Evolutionary conservation across 2,888 invertebrate species (phyloP).

Genomic region (Chrysotoxum bicinctum): DNA sequence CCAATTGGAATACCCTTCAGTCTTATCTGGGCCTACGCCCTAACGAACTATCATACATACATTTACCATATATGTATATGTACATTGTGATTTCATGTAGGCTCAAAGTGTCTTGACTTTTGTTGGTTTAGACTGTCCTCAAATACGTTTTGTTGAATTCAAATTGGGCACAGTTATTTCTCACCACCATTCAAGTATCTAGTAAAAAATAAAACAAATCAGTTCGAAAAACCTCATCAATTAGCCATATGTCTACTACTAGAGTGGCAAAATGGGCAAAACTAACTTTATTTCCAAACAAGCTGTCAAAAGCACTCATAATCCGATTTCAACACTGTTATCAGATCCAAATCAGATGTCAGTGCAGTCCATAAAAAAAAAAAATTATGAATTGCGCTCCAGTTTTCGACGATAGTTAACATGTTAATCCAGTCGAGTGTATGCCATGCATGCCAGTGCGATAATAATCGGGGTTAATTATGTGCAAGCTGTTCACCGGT

Average conservation of each 20-base stretch:
- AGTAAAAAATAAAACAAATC: neutral
- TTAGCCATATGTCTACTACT: neutral
- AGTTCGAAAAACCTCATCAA: neutral
- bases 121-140: too few relatives aligned
- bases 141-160: too few relatives aligned
- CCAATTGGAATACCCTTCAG: too few relatives aligned
- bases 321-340: constrained; percentile 24
- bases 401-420: constrained; percentile 38
- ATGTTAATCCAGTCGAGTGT: constrained; percentile 42
- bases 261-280: neutral
- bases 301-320: constrained; percentile 12
- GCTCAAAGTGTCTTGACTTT: too few relatives aligned
- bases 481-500: constrained; percentile 61
- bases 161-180: neutral
- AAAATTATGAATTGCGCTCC: constrained; percentile 24
- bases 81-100: too few relatives aligned
- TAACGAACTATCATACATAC: too few relatives aligned
- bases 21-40: too few relatives aligned
- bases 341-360: constrained; percentile 17
- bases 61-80: too few relatives aligned
- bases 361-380: neutral
- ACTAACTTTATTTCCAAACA: constrained; percentile 12
- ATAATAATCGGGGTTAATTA: constrained; percentile 62
- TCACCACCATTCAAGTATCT: neutral
- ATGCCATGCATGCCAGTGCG: constrained; percentile 4